Percentiles rank a stretch among this genome's conserved stretches.
Conservation (phyloP, 2,888 invertebrate genomes). For the Orthosia gracilis region DNA sequence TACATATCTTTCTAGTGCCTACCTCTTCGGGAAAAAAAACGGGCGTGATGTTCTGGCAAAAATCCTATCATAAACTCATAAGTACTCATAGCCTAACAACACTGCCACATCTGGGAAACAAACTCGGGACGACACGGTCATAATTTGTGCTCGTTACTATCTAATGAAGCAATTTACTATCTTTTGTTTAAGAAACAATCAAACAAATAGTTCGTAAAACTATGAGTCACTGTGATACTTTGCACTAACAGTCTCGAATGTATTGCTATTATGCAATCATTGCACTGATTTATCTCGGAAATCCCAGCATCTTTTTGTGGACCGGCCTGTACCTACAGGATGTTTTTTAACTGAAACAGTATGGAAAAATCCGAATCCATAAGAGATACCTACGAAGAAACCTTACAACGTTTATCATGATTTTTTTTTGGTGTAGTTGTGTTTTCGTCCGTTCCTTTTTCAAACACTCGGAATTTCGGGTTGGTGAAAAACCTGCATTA, state of each 20-base stretch:
- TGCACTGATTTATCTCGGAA: too few relatives aligned
- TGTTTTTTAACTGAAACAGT: too few relatives aligned
- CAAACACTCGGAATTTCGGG: too few relatives aligned
- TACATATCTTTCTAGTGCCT: background rate
- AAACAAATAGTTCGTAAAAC: constrained; percentile 9
- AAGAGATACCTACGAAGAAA: too few relatives aligned
- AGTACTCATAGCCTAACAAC: background rate
- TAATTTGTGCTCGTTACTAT: background rate
- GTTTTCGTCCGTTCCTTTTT: too few relatives aligned
- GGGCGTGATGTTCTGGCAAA: background rate
- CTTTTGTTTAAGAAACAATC: constrained; percentile 26
- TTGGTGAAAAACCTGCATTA: too few relatives aligned
- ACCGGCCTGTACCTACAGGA: too few relatives aligned
- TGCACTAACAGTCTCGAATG: too few relatives aligned
- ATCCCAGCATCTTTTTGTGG: background rate
- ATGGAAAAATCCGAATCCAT: too few relatives aligned
- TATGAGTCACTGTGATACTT: constrained; percentile 25
- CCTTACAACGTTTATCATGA: too few relatives aligned
- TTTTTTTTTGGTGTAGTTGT: too few relatives aligned
- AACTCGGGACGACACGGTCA: constrained; percentile 9
- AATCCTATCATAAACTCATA: background rate
- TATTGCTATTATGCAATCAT: constrained; percentile 8
- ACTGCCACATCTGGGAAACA: constrained; percentile 16
- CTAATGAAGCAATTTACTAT: constrained; percentile 13
- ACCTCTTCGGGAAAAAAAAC: background rate